Conservation (phyloP, 53 echinoderm and acorn worm genomes). For the Echinarachnius parma region DNA sequence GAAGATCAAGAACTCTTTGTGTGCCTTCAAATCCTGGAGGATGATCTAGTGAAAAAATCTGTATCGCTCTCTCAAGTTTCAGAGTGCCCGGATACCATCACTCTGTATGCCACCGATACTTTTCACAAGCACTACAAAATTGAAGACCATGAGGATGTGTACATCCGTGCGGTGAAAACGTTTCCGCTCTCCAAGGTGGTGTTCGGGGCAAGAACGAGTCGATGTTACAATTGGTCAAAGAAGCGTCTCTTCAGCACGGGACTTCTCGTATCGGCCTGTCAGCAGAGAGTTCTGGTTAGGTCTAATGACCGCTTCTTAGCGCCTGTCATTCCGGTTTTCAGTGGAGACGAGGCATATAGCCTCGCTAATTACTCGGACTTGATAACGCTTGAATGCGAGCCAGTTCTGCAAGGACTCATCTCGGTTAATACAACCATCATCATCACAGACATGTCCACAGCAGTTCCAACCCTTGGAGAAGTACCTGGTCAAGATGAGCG, state of each 20-base stretch:
- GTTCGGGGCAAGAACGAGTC: constrained; percentile 75
- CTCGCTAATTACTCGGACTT: constrained; percentile 75
- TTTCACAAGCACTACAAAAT: constrained; percentile 91
- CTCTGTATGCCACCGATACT: constrained; percentile 74
- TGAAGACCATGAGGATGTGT: constrained; percentile 77
- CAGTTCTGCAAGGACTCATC: constrained; percentile 84
- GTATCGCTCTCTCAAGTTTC: constrained; percentile 83
- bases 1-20: constrained; percentile 67
- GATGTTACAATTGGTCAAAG: constrained; percentile 94
- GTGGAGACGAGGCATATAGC: constrained; percentile 75
- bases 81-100: constrained; percentile 69
- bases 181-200: constrained; percentile 95
- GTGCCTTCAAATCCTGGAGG: constrained; percentile 83
- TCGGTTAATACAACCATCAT: constrained; percentile 88
- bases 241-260: constrained; percentile 92
- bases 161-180: constrained; percentile 73
- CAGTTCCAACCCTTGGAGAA: background rate
- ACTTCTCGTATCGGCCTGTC: constrained; percentile 88
- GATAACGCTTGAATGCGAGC: constrained; percentile 87
- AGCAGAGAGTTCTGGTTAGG: constrained; percentile 89
- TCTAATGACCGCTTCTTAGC: constrained; percentile 80
- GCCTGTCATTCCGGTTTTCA: constrained; percentile 82
- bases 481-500: background rate
- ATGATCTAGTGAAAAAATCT: constrained; percentile 70
- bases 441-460: constrained; percentile 63